Conservation (phyloP, 2,113 vertebrate species). For the Leptobrachium leishanense region DNA sequence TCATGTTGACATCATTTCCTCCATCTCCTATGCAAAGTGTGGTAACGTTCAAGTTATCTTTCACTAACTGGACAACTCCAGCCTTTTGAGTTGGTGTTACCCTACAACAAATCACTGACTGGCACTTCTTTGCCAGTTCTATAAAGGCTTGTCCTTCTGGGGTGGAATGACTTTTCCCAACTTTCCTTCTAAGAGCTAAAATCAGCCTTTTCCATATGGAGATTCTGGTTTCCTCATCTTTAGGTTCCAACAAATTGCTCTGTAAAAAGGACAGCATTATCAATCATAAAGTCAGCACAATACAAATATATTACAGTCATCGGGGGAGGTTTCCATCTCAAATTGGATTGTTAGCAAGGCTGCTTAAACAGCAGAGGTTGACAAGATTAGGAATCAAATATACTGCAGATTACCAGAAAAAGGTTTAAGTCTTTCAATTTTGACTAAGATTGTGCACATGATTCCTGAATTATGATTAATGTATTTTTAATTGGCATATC, state of each 20-base stretch:
- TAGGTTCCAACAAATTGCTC: not conserved
- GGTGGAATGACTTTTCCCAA: conserved; percentile 53
- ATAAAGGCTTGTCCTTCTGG: conserved; percentile 70
- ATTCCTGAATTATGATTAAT: no score
- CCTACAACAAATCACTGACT: conserved; percentile 88
- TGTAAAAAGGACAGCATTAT: not conserved
- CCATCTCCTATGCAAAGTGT: conserved; percentile 89
- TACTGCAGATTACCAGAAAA: no score
- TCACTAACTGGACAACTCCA: conserved; percentile 76
- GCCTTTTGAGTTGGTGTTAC: conserved; percentile 92
- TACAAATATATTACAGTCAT: no score
- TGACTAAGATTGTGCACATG: no score
- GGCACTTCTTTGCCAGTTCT: conserved; percentile 76
- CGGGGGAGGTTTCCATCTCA: no score
- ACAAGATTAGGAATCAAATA: no score
- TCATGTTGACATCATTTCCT: conserved; percentile 94
- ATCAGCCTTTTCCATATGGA: conserved; percentile 5
- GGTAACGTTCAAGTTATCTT: conserved; percentile 72
- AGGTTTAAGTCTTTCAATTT: no score
- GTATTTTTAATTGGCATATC: no score
- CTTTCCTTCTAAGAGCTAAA: not conserved
- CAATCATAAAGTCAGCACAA: not conserved
- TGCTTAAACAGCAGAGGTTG: no score
- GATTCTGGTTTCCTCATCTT: not conserved
- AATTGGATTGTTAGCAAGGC: no score